Base-by-base conservation (phyloP, 2,888 invertebrate genomes). In the Cerceris rybyensis region DNA sequence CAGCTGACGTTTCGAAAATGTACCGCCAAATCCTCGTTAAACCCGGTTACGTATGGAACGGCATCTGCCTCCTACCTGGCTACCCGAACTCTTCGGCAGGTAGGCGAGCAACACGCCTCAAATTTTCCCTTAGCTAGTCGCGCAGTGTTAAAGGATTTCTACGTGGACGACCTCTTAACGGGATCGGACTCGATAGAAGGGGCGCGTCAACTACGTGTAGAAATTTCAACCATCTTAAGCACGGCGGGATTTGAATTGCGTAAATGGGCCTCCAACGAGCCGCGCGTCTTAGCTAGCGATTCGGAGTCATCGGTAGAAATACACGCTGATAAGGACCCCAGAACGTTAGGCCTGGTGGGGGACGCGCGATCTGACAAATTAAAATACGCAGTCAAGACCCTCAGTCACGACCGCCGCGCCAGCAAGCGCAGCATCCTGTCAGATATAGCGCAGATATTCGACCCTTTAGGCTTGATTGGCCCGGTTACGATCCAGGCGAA, bases 401-500 rank as follows among this genome's bases (percentile, higher is more conserved):
- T 50, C 7, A 41, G 0, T 13, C 50, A 46, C 11, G 7, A 16
- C 17, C 28, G 0, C 11, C 55, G 0, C 0, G 11, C 60, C 9
- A 75, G 55, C 8, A 75, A 75, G 28, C 70, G 67, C 0, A 14
- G 0, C 0, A 59, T 75, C 0, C 28, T 70, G 5, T 66, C 75
- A 0, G 67, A 70, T 1, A 55, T 71, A 4, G 46, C 75, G 0
- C 17, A 42, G 13, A 71, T 75, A 9, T 70, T 50, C 8, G 70
- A 75, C 14, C 70, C 75, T 0, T 58, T 71, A 0, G 75, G 75
- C 1, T 8, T 75, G 1, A 14, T 75, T 0, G 75, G 70, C 11
- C 75, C 75, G 0, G 46, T 60, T 6, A 55, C 46, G 0, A 7
- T 65, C 0, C 8, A 17, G 0, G 64, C 59, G 6, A 75, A 75